A percentile compares a stretch with the other conserved stretches of the same genome.
Evolutionary conservation across 2,797 vertebrate genomes (phyloP).

Genomic region (Tapirus indicus): DNA sequence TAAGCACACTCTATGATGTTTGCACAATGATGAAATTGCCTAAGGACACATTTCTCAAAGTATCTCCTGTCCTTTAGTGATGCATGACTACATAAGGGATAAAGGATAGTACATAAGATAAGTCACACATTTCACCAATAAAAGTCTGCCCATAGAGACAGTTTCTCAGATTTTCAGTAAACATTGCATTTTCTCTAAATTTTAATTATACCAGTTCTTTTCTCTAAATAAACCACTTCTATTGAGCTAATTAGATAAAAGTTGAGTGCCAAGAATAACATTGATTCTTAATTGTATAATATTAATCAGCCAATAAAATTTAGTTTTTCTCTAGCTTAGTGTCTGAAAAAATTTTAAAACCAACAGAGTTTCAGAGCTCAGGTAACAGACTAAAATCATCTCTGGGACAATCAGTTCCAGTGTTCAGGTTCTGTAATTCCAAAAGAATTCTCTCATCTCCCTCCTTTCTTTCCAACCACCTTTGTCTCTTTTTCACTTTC

Average conservation of each 20-base stretch:
- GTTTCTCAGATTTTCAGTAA: slow-evolving; percentile 21
- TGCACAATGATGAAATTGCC: too few relatives aligned
- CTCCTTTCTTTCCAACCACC: not conserved
- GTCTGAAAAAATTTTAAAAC: slow-evolving; percentile 42
- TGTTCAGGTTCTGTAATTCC: not conserved
- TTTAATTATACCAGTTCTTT: slow-evolving; percentile 47
- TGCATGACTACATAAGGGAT: not conserved
- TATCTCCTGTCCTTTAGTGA: too few relatives aligned
- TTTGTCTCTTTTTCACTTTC: not conserved
- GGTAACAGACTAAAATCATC: not conserved
- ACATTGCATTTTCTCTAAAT: slow-evolving; percentile 40
- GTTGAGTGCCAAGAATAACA: slow-evolving; percentile 51
- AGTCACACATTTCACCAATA: not conserved
- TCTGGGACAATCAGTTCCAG: not conserved
- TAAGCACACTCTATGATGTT: too few relatives aligned
- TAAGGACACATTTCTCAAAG: too few relatives aligned
- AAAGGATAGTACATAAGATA: not conserved
- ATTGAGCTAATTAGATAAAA: slow-evolving; percentile 65
- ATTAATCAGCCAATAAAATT: slow-evolving; percentile 56
- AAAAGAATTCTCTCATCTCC: not conserved
- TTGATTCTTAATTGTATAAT: slow-evolving; percentile 53
- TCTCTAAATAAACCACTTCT: slow-evolving; percentile 33
- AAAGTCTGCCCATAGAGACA: not conserved
- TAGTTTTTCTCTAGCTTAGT: slow-evolving; percentile 5
- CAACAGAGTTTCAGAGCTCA: slow-evolving; percentile 12